phyloP scores from a whole-genome alignment of 2,113 vertebrate species.

The Echinops telfairi region DNA sequence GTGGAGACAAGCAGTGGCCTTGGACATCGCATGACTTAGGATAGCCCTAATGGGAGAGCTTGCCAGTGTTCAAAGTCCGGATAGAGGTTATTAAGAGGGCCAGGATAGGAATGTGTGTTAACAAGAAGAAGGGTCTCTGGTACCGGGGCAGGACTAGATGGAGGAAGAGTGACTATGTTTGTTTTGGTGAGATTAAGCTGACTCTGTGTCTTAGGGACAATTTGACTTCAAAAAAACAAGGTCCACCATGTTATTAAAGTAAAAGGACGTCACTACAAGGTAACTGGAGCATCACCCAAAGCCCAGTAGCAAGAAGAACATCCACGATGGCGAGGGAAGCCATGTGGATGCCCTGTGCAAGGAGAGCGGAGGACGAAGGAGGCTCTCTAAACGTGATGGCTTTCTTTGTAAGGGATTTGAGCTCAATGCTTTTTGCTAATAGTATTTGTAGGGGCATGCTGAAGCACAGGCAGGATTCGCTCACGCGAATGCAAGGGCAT shows the following conservation, averaged over 20 bases:
- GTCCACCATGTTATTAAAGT: neutral
- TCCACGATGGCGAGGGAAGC: neutral
- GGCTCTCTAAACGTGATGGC: neutral
- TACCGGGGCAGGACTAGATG: neutral
- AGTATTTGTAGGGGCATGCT: neutral
- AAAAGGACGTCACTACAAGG: neutral
- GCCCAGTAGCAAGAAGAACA: slow-evolving; percentile 6
- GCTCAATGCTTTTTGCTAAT: neutral
- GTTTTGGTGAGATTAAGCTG: neutral
- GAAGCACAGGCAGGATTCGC: neutral
- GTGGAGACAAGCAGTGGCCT: neutral
- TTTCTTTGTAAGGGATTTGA: slow-evolving; percentile 26
- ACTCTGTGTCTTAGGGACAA: neutral
- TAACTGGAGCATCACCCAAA: neutral
- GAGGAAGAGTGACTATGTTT: neutral
- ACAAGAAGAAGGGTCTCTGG: neutral
- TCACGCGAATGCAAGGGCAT: neutral
- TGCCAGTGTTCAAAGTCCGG: neutral
- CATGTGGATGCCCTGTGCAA: neutral
- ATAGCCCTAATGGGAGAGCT: neutral
- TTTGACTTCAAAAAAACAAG: slow-evolving; percentile 5
- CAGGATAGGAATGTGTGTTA: neutral
- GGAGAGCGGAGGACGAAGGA: neutral
- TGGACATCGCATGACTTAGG: too few relatives aligned
- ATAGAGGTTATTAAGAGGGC: neutral